These are phyloP conservation scores for Protobothrops flavoviridis DNA, from an alignment of 2,113 vertebrate species.

Conservation along the genomic window DNA sequence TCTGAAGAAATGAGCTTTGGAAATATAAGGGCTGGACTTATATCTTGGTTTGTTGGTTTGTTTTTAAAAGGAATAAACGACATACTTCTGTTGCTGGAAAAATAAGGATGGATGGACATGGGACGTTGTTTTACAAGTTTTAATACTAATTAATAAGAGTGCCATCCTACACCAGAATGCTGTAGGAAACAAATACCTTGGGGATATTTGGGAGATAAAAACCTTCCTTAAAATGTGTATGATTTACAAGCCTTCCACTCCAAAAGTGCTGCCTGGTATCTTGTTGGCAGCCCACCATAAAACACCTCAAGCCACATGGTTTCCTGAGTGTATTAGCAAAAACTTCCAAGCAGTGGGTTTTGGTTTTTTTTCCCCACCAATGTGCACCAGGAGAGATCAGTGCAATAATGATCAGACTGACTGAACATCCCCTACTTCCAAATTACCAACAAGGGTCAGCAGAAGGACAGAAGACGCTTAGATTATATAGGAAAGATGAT, in stretches of 20 bases:
- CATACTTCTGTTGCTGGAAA: not conserved
- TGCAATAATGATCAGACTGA: not conserved
- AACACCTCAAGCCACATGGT: not conserved
- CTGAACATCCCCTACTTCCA: not conserved
- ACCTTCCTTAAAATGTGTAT: not conserved
- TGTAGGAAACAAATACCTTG: not conserved
- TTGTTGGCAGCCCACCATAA: conserved; percentile 3
- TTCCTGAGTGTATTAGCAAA: not conserved
- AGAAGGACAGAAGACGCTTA: not conserved
- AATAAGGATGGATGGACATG: not conserved
- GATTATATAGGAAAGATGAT: not conserved
- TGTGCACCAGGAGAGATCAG: not conserved
- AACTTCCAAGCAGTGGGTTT: not conserved
- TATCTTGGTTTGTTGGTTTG: not conserved
- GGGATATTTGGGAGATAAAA: not conserved
- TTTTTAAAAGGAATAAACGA: not conserved
- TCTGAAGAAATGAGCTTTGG: not conserved
- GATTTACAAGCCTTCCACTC: not conserved
- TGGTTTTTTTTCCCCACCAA: not conserved
- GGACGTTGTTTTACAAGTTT: not conserved
- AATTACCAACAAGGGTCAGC: not conserved
- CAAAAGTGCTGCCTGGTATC: not conserved
- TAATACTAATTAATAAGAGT: not conserved
- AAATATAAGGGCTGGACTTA: not conserved
- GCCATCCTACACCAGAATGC: not conserved